Conservation (phyloP, 2,888 invertebrate species). For the Calameuta filiformis region DNA sequence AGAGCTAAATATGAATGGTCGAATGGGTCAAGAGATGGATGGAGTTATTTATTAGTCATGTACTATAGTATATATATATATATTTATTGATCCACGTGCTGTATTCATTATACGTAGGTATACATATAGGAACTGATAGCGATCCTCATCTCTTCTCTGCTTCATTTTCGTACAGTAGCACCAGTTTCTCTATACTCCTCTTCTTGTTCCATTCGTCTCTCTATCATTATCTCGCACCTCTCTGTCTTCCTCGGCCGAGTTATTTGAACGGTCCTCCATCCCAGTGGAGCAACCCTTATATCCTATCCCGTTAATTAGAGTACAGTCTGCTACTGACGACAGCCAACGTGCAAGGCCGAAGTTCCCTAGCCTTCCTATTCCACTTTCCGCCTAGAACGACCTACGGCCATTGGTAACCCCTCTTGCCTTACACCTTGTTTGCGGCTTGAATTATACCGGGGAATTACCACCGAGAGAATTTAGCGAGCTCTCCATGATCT, state of each 20-base stretch:
- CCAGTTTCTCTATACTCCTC: background rate
- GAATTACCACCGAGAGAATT: background rate
- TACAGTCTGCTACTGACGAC: slow-evolving; percentile 55
- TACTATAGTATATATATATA: no score
- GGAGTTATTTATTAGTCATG: no score
- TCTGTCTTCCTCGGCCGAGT: slow-evolving; percentile 32
- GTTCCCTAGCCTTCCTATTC: slow-evolving; percentile 25
- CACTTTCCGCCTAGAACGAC: slow-evolving; percentile 22
- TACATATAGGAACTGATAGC: no score
- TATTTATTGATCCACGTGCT: no score
- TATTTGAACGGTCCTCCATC: slow-evolving; percentile 50
- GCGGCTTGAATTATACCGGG: slow-evolving; percentile 46
- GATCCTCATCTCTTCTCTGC: no score
- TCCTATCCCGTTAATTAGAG: slow-evolving; percentile 54
- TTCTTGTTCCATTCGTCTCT: slow-evolving; percentile 1
- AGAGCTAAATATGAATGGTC: no score
- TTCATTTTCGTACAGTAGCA: no score
- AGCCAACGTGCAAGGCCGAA: slow-evolving; percentile 49
- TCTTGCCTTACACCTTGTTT: slow-evolving; percentile 38
- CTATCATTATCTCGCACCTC: slow-evolving; percentile 23
- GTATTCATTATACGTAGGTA: no score
- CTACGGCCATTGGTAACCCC: slow-evolving; percentile 16
- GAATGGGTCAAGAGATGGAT: no score
- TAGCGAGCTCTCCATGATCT: no score
- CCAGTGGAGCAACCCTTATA: slow-evolving; percentile 45